Evolutionary conservation across 2,797 vertebrate species (phyloP).

Genomic region (Micropoecilia bifurca): DNA sequence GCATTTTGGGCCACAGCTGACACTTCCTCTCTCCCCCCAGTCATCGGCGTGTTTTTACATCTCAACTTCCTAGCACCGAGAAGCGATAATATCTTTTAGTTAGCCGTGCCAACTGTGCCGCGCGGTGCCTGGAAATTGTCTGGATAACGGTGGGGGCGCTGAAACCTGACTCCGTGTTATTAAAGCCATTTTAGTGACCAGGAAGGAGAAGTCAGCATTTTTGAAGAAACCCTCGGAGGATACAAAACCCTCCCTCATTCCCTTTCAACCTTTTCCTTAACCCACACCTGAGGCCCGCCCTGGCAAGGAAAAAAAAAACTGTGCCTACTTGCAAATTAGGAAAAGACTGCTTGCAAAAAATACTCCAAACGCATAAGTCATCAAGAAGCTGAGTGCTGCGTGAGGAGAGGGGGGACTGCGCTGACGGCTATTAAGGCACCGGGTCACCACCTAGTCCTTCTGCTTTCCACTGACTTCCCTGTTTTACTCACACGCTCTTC

Average conservation of each 20-base stretch:
- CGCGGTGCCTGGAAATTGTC: conserved; percentile 31
- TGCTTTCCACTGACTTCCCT: conserved; percentile 38
- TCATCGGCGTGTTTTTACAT: conserved; percentile 36
- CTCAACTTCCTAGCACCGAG: conserved; percentile 37
- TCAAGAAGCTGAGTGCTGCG: conserved; percentile 78
- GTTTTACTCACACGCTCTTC: conserved; percentile 27
- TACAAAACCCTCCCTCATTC: conserved; percentile 32
- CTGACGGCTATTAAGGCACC: conserved; percentile 55
- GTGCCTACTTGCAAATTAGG: conserved; percentile 81
- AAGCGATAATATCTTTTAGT: conserved; percentile 36
- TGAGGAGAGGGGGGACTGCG: conserved; percentile 48
- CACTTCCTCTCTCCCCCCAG: conserved; percentile 47
- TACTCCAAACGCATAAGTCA: conserved; percentile 75
- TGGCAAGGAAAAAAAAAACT: conserved; percentile 62
- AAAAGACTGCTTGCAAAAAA: conserved; percentile 75
- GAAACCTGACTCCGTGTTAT: conserved; percentile 61
- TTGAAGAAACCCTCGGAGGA: conserved; percentile 69
- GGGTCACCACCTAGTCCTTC: conserved; percentile 67
- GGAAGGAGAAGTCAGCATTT: conserved; percentile 77
- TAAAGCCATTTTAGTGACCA: conserved; percentile 55
- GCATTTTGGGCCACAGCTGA: conserved; percentile 53
- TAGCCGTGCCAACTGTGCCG: conserved; percentile 37
- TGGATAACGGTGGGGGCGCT: conserved; percentile 26
- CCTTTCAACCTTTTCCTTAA: conserved; percentile 62
- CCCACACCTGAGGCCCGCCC: conserved; percentile 78